phyloP scores from a whole-genome alignment of 2,797 vertebrate species.

The Spondyliosoma cantharus region DNA sequence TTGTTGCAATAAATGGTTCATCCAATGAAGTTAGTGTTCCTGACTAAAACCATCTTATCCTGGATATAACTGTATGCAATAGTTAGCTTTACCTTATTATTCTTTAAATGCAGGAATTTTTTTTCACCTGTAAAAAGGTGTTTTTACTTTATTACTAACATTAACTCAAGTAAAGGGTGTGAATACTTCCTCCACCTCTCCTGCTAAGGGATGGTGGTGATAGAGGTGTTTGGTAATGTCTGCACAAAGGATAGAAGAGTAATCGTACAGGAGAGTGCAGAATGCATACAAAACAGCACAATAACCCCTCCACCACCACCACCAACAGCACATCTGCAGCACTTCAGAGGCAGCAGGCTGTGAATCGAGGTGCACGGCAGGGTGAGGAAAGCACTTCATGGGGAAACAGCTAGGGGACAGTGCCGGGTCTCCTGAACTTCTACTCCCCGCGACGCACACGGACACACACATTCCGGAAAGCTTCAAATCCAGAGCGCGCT shows the following conservation, averaged over 20 bases:
- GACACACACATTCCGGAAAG: constrained; percentile 26
- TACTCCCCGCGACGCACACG: constrained; percentile 11
- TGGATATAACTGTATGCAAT: not conserved
- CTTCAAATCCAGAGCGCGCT: constrained; percentile 39
- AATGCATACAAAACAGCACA: constrained; percentile 44
- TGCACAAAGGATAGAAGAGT: constrained; percentile 22
- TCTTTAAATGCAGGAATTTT: not conserved
- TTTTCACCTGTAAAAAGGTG: too few species aligned
- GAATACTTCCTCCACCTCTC: not conserved
- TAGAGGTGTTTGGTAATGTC: constrained; percentile 5
- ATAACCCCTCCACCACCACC: constrained; percentile 46
- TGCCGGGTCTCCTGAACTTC: constrained; percentile 48
- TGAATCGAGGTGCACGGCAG: constrained; percentile 61
- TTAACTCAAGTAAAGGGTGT: not conserved
- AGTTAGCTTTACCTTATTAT: not conserved
- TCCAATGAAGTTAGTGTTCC: too few species aligned
- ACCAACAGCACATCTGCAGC: constrained; percentile 44
- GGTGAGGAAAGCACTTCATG: constrained; percentile 64
- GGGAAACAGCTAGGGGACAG: constrained; percentile 67
- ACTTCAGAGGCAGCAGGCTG: constrained; percentile 67
- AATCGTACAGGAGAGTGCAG: constrained; percentile 35
- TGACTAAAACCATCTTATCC: too few species aligned
- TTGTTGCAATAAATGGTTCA: too few species aligned
- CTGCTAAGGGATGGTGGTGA: not conserved
- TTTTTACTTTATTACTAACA: not conserved